Conservation (phyloP, 2,888 invertebrate genomes). For the Spodoptera picta region DNA sequence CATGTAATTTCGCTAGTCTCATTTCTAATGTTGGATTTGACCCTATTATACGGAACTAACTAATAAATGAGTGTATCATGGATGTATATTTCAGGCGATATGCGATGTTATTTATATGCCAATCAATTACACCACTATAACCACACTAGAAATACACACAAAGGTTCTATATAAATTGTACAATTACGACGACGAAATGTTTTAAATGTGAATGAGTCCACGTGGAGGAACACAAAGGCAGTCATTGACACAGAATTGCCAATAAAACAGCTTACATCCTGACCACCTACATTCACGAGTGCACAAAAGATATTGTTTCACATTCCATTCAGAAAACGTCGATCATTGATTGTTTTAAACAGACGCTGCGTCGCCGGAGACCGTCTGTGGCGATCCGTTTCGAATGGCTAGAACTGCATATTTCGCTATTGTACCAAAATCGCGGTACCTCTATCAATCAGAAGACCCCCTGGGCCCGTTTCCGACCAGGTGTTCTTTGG, state of each 20-base stretch:
- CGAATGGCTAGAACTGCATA: conserved; percentile 74
- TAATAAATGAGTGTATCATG: too few relatives aligned
- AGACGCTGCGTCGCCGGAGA: conserved; percentile 84
- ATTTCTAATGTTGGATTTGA: too few relatives aligned
- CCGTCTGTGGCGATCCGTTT: conserved; percentile 55
- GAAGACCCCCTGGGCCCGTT: conserved; percentile 85
- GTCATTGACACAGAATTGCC: conserved; percentile 53
- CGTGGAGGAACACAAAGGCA: conserved; percentile 23
- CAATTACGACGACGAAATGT: conserved; percentile 18
- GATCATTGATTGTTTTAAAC: conserved; percentile 88
- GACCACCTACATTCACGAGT: conserved; percentile 71
- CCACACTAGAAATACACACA: background rate
- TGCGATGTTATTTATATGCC: too few relatives aligned
- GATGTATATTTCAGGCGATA: too few relatives aligned
- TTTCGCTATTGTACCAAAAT: conserved; percentile 74
- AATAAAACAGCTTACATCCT: conserved; percentile 78
- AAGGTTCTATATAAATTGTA: conserved; percentile 13
- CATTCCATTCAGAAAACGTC: conserved; percentile 82
- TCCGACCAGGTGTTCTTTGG: conserved; percentile 88
- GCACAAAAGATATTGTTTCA: conserved; percentile 81
- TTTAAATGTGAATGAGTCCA: conserved; percentile 39
- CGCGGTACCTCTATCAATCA: conserved; percentile 86
- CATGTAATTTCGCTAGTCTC: too few relatives aligned
- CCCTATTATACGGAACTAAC: too few relatives aligned
- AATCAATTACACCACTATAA: too few relatives aligned